Evolutionary conservation across 1,140 invertebrate species (phyloP), one percentile per base, ranked within the genome.

Genomic region (Parapsyche elsis): DNA sequence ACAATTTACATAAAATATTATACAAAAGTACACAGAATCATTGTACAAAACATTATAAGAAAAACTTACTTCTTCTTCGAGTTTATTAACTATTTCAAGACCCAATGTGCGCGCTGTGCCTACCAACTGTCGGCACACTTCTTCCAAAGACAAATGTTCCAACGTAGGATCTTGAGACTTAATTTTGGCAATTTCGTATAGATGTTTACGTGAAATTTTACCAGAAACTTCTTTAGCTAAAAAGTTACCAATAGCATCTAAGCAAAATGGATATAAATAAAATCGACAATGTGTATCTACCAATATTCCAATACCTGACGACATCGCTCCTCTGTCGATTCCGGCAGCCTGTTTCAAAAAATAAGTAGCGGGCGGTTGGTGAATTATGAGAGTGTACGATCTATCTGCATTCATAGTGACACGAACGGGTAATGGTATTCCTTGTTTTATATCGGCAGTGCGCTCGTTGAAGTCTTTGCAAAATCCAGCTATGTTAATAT

Each of bases 391-490:
- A 73, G 95, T 91, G 87, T 97, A 99, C 79, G 92, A 94, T 84
- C 97, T 89, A 87, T 99, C 98, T 14, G 96, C 88, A 90, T 96
- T 96, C 0, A 98, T 92, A 75, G 88, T 90, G 9, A 98, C 92
- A 84, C 93, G 90, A 78, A 92, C 93, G 0, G 97, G 97, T 70
- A 99, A 84, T 9, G 97, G 97, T 81, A 98, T 94, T 19, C 98
- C 98, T 86, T 94, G 93, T 87, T 97, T 99, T 23, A 98, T 94
- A 84, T 98, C 91, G 78, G 94, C 94, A 0, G 98, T 99, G 86
- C 91, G 93, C 84, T 96, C 94, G 89, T 99, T 99, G 84, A 99
- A 99, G 84, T 99, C 98, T 90, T 99, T 99, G 85, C 97, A 98
- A 89, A 99, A 99, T 70, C 93, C 92, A 67, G 95, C 94, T 84